Evolutionary conservation across 2,888 invertebrate genomes (phyloP), one percentile per base, ranked within the genome.

Genomic region (Papilio protenor): DNA sequence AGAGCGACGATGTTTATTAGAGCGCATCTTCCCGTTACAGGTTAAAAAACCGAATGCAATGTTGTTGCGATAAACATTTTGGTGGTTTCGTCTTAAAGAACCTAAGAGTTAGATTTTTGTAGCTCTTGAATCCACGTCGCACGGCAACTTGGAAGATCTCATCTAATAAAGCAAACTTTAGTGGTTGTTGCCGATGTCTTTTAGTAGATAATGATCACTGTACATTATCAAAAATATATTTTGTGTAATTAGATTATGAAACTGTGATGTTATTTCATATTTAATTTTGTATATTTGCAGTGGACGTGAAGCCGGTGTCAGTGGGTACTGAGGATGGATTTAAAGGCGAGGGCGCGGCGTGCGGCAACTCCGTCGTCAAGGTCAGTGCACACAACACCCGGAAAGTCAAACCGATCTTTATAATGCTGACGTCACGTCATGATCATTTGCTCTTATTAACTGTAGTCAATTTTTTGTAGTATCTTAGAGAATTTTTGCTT

Each of bases 301-400:
- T 87, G 57, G 88, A 91, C 59, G 82, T 89, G 1, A 94, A 95
- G 82, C 91, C 95, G 33, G 96, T 96, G 88, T 96, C 97, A 6
- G 96, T 95, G 64, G 96, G 96, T 8, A 95, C 95, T 0, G 97
- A 97, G 87, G 97, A 97, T 92, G 97, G 97, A 76, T 96, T 96
- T 89, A 96, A 96, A 88, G 95, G 96, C 79, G 96, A 96, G 86
- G 96, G 96, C 47, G 96, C 97, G 66, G 96, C 96, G 72, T 97
- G 97, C 84, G 97, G 92, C 70, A 92, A 83, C 81, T 94, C 94
- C 16, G 87, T 93, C 77, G 91, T 94, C 86, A 94, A 93, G 93
- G 94, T 94, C 75, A 84, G 91, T 88, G 11, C 61, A 78, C 64
- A 11, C 64, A 11, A 3, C 4, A 33, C 64, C 40, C 64, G 64